These are phyloP conservation scores for Cairina moschata DNA, from an alignment of 2,113 vertebrate genomes.

Conservation along the genomic window DNA sequence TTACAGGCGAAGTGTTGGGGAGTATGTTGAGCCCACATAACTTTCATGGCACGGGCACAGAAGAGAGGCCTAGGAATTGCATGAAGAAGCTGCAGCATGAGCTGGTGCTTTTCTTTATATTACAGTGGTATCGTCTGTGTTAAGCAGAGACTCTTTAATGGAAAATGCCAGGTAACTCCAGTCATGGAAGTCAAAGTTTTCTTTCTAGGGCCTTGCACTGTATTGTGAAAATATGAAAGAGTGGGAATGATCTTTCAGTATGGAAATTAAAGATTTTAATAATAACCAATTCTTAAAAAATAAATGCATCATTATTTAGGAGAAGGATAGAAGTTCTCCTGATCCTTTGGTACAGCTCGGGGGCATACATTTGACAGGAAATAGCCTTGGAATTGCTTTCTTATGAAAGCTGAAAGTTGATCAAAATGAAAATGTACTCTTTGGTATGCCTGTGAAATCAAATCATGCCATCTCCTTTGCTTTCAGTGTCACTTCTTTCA, in stretches of 20 bases:
- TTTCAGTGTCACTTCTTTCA: not conserved
- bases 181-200: not conserved
- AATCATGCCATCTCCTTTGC: not conserved
- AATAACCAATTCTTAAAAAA: not conserved
- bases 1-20: not conserved
- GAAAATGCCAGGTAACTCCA: not conserved
- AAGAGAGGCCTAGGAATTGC: not conserved
- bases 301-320: not conserved
- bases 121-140: rapidly evolving
- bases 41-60: not conserved
- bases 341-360: not conserved
- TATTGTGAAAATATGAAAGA: not conserved
- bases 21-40: not conserved
- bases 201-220: not conserved
- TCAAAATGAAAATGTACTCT: not conserved
- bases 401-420: conserved; percentile 7
- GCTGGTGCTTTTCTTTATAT: not conserved
- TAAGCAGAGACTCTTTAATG: not conserved
- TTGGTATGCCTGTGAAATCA: not conserved
- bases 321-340: not conserved
- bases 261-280: not conserved
- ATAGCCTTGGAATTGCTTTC: conserved; percentile 8
- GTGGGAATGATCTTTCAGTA: not conserved
- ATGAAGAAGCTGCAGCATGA: not conserved
- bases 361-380: not conserved